Evolutionary conservation across 2,888 invertebrate genomes (phyloP).

Genomic region (Dascillus cervinus): DNA sequence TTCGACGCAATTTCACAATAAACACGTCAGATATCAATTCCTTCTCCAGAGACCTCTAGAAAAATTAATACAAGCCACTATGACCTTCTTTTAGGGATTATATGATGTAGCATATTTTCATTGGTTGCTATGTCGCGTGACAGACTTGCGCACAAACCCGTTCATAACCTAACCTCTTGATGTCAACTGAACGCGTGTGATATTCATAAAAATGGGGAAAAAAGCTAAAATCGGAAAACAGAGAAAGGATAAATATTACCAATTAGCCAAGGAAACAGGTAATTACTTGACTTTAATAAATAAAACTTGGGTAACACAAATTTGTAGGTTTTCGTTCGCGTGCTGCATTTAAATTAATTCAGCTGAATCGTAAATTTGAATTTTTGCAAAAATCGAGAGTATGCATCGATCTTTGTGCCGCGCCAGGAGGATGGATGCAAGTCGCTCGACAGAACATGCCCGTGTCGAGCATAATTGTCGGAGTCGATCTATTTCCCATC

Average conservation of each 20-base stretch:
- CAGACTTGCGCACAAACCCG: too few species aligned
- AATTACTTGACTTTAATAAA: constrained; percentile 27
- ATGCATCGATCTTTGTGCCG: constrained; percentile 96
- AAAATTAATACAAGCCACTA: too few species aligned
- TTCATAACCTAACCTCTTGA: too few species aligned
- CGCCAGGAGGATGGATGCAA: constrained; percentile 99
- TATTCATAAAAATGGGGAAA: constrained; percentile 69
- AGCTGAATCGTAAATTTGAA: constrained; percentile 93
- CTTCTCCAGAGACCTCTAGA: too few species aligned
- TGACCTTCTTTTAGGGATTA: too few species aligned
- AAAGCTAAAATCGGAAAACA: constrained; percentile 97
- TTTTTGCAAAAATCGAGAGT: constrained; percentile 94
- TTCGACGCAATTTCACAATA: too few species aligned
- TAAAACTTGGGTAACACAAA: too few species aligned
- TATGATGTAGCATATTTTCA: too few species aligned
- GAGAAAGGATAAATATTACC: constrained; percentile 96
- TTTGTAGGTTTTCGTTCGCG: constrained; percentile 84
- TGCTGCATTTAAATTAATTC: constrained; percentile 98
- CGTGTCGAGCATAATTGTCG: constrained; percentile 86
- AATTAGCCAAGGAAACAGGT: constrained; percentile 98
- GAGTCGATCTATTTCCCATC: constrained; percentile 94
- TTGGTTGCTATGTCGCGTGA: too few species aligned
- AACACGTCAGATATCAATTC: too few species aligned
- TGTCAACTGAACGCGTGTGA: too few species aligned
- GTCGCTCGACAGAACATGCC: constrained; percentile 98